A percentile compares a stretch with the other conserved stretches of the same genome.
Evolutionary conservation across 2,888 invertebrate species (phyloP).

Genomic region (Barypeithes pellucidus): DNA sequence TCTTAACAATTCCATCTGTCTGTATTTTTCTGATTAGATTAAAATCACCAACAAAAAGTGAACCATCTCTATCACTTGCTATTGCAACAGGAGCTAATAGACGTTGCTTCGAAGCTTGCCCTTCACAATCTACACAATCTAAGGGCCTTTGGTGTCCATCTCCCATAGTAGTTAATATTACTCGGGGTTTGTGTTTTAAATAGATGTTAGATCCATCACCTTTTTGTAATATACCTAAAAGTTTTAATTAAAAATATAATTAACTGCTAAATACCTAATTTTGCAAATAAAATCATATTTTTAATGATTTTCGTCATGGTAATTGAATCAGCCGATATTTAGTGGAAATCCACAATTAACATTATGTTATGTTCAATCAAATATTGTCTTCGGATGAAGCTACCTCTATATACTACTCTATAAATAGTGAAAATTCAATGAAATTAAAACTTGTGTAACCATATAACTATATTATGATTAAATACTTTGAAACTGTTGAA

Average conservation of each 20-base stretch:
- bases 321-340: no score
- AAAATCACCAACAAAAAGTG: slow-evolving; percentile 96
- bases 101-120: slow-evolving; percentile 84
- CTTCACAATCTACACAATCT: slow-evolving; percentile 87
- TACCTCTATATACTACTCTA: no score
- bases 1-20: slow-evolving; percentile 87
- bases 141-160: slow-evolving; percentile 92
- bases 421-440: no score
- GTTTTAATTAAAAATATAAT: slow-evolving; percentile 29
- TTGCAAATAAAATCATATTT: no score
- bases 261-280: no score
- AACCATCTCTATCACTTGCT: slow-evolving; percentile 93
- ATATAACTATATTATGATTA: no score
- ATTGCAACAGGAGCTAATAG: slow-evolving; percentile 94
- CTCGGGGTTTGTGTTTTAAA: slow-evolving; percentile 92
- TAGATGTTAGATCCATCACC: slow-evolving; percentile 98
- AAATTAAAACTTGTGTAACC: no score
- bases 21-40: slow-evolving; percentile 92
- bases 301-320: no score
- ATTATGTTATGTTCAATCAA: no score
- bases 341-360: no score
- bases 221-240: slow-evolving; percentile 92
- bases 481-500: no score
- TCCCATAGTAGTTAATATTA: slow-evolving; percentile 93
- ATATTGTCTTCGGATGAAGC: no score